Conservation (phyloP, 2,797 vertebrate species). For the Rachycentron canadum region DNA sequence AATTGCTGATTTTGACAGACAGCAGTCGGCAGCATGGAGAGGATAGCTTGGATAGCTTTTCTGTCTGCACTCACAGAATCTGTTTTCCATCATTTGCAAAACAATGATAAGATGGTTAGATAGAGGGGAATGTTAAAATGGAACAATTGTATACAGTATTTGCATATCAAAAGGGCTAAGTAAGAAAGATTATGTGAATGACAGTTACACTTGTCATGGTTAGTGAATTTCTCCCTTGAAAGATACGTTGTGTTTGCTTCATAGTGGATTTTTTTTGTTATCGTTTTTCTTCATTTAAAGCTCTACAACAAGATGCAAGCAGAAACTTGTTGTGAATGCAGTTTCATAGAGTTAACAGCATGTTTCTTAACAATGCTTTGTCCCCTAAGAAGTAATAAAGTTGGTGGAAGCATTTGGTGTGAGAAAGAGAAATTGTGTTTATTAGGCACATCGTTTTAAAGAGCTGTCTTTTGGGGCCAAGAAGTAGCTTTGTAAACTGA, state of each 20-base stretch:
- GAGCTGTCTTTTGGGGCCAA: conserved; percentile 28
- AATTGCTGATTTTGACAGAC: conserved; percentile 8
- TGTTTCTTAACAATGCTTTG: neutral
- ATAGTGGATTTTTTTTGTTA: neutral
- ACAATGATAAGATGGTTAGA: conserved; percentile 7
- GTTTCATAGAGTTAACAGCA: neutral
- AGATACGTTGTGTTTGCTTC: neutral
- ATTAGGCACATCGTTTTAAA: conserved; percentile 36
- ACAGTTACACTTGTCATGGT: neutral
- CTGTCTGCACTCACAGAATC: neutral
- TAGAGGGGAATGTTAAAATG: neutral
- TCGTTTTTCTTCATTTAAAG: no score
- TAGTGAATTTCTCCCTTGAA: neutral
- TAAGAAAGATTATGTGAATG: neutral
- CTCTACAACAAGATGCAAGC: neutral
- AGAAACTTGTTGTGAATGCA: neutral
- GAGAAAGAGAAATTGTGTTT: conserved; percentile 27
- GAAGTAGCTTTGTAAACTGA: conserved; percentile 37
- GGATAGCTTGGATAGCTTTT: neutral
- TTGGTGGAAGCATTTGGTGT: conserved; percentile 18
- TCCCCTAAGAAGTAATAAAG: conserved; percentile 26
- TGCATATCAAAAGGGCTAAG: neutral
- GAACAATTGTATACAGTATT: no score
- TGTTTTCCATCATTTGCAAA: neutral
- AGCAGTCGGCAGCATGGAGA: neutral